phyloP scores from a whole-genome alignment of 2,888 invertebrate species.

The Cephus pulcher region DNA sequence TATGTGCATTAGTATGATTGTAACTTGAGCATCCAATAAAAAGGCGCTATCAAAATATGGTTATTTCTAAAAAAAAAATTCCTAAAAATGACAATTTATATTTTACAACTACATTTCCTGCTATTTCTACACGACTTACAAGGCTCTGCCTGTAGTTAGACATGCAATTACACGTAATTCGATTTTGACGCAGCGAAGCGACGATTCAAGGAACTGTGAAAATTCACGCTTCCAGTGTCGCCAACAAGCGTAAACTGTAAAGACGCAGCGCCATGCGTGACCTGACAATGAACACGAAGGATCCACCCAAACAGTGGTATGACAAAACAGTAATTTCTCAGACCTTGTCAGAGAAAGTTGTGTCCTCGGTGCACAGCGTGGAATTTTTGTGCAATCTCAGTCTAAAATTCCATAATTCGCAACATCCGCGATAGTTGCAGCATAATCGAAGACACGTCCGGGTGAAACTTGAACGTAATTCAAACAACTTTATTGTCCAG shows the following conservation, averaged over 20 bases:
- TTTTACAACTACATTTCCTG: background rate
- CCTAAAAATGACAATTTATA: background rate
- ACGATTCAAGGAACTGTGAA: constrained; percentile 20
- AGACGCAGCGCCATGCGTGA: constrained; percentile 14
- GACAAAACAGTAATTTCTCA: constrained; percentile 17
- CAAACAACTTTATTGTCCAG: background rate
- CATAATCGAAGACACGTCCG: background rate
- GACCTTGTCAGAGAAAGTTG: constrained; percentile 15
- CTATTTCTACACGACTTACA: background rate
- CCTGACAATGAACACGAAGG: constrained; percentile 24
- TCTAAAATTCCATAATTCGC: background rate
- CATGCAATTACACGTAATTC: background rate
- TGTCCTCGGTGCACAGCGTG: background rate
- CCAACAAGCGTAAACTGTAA: constrained; percentile 33
- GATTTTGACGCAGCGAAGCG: background rate
- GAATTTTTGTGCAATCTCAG: background rate
- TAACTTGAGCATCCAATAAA: constrained; percentile 33
- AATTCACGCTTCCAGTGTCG: constrained; percentile 27
- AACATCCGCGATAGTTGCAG: background rate
- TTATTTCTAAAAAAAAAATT: background rate
- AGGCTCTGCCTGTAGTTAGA: background rate
- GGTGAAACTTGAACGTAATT: background rate
- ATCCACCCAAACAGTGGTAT: constrained; percentile 3
- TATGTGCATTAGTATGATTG: constrained; percentile 52
- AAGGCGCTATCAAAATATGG: constrained; percentile 15